Evolutionary conservation across 2,888 invertebrate species (phyloP).

Genomic region (Coelogynopora nodosa): DNA sequence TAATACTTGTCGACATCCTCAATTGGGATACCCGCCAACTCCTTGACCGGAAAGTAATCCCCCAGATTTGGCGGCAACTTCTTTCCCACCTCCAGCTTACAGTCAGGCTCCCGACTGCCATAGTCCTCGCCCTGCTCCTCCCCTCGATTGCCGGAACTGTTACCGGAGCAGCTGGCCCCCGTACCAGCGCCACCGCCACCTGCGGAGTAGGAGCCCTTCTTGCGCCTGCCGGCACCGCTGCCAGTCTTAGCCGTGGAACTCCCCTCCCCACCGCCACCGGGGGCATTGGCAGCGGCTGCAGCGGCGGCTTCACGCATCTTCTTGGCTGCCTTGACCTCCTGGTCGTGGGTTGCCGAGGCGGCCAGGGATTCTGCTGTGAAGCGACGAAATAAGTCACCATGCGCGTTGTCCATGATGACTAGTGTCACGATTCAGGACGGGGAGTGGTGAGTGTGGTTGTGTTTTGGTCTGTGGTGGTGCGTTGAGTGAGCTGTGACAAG

Average conservation of each 20-base stretch:
- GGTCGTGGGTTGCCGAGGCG: not conserved
- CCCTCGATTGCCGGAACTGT: not conserved
- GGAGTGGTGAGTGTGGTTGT: too few relatives aligned
- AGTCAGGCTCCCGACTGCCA: slow-evolving; percentile 72
- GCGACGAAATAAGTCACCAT: too few relatives aligned
- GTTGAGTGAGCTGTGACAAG: too few relatives aligned
- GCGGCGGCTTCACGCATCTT: not conserved
- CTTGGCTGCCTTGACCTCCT: not conserved
- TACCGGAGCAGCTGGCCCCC: not conserved
- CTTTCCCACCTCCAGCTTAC: slow-evolving; percentile 90
- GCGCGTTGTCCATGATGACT: too few relatives aligned
- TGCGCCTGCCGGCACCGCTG: not conserved
- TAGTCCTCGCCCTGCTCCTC: not conserved
- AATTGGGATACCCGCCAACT: slow-evolving; percentile 90
- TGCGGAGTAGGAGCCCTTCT: not conserved
- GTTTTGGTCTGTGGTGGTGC: too few relatives aligned
- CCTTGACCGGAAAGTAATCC: slow-evolving; percentile 80
- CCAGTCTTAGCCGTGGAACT: too few relatives aligned
- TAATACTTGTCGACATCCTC: slow-evolving; percentile 97
- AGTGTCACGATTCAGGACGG: too few relatives aligned
- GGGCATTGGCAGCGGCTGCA: not conserved
- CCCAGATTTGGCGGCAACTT: slow-evolving; percentile 89
- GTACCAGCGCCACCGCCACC: not conserved
- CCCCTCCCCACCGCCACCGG: not conserved
- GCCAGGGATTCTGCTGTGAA: not conserved